Evolutionary conservation across 2,797 vertebrate species (phyloP).

Genomic region (Cynopterus sphinx): DNA sequence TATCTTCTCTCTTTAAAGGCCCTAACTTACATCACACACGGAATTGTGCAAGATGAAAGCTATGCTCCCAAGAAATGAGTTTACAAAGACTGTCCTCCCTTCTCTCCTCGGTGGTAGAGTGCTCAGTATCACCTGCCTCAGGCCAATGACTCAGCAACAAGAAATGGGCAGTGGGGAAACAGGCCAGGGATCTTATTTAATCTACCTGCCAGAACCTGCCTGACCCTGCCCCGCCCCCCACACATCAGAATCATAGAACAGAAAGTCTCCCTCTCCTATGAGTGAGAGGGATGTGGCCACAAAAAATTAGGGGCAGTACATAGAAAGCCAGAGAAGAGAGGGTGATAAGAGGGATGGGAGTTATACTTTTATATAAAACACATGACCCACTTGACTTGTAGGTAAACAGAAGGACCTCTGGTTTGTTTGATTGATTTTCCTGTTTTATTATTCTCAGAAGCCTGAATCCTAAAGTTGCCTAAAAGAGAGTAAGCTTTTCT

Average conservation of each 20-base stretch:
- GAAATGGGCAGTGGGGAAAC: background rate
- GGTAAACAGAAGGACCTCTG: background rate
- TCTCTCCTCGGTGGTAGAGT: background rate
- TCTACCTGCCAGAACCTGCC: background rate
- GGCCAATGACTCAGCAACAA: background rate
- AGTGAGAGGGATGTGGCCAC: background rate
- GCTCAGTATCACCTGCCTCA: background rate
- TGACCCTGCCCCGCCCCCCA: too few species aligned
- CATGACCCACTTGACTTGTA: background rate
- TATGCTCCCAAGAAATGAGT: background rate
- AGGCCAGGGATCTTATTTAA: constrained; percentile 4
- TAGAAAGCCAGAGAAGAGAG: background rate
- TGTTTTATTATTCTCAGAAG: background rate
- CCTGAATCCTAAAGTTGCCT: background rate
- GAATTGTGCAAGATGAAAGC: background rate
- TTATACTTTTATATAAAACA: background rate
- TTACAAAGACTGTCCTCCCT: background rate
- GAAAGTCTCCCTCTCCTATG: background rate
- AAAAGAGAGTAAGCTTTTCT: background rate
- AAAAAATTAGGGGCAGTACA: background rate
- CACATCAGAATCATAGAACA: background rate
- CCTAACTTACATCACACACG: constrained; percentile 26
- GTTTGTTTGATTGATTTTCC: background rate
- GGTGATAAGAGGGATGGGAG: background rate
- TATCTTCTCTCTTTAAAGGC: background rate